A percentile compares a stretch with the other conserved stretches of the same genome.
phyloP scores from a whole-genome alignment of 2,888 invertebrate species.

The Drosophila barbarae region DNA sequence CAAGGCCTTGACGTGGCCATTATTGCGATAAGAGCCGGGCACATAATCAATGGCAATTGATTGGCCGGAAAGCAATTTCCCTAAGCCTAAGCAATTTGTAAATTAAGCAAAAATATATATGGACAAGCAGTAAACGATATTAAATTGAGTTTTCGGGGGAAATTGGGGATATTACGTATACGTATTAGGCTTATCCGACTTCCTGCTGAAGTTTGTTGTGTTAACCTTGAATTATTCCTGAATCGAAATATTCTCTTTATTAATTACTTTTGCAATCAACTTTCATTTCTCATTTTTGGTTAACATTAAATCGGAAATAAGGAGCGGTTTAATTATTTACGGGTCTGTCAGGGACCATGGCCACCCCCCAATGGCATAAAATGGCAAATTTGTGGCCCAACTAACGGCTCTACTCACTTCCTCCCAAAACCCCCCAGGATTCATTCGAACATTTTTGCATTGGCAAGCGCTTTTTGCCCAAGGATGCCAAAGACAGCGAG shows the following conservation, averaged over 20 bases:
- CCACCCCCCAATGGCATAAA: slow-evolving; percentile 52
- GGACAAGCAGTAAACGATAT: slow-evolving; percentile 41
- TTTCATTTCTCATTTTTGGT: slow-evolving; percentile 9
- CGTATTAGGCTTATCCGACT: not conserved
- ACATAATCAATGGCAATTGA: slow-evolving; percentile 38
- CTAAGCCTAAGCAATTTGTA: slow-evolving; percentile 34
- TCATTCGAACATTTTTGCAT: slow-evolving; percentile 41
- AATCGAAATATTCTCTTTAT: not conserved
- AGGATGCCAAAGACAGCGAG: slow-evolving; percentile 23
- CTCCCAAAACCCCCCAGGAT: slow-evolving; percentile 3
- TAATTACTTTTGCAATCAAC: not conserved
- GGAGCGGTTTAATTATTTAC: slow-evolving; percentile 30
- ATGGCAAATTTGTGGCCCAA: slow-evolving; percentile 54
- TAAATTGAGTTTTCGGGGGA: slow-evolving; percentile 29
- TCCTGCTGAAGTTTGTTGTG: not conserved
- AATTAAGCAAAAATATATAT: slow-evolving; percentile 6
- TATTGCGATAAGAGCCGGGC: slow-evolving; percentile 22
- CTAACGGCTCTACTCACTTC: slow-evolving; percentile 4
- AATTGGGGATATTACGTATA: slow-evolving; percentile 25
- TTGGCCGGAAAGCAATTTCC: slow-evolving; percentile 40
- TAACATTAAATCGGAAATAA: slow-evolving; percentile 21
- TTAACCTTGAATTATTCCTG: not conserved
- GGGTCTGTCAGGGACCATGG: not conserved
- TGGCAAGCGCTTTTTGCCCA: slow-evolving; percentile 39
- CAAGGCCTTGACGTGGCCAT: slow-evolving; percentile 24